These are phyloP conservation scores for Luperina testacea DNA, from an alignment of 2,888 invertebrate genomes.

Conservation along the genomic window DNA sequence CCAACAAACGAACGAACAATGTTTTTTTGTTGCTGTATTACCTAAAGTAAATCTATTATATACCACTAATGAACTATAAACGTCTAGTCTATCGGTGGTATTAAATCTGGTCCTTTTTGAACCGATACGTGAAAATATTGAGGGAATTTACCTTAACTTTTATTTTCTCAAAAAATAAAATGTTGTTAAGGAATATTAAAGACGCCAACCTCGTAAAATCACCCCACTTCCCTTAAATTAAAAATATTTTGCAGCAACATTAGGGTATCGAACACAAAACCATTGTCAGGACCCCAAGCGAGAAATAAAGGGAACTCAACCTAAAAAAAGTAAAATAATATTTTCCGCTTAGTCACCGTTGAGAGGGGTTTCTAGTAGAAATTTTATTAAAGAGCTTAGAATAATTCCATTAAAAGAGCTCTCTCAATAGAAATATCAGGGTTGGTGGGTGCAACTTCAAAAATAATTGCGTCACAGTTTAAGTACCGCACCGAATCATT, in stretches of 20 bases:
- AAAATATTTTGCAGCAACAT: conserved; percentile 37
- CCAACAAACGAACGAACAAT: too few species aligned
- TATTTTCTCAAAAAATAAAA: neutral
- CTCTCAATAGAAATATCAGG: conserved; percentile 36
- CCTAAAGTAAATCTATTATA: neutral
- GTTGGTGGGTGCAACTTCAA: conserved; percentile 15
- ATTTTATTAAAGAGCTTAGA: conserved; percentile 48
- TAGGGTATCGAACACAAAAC: conserved; percentile 41
- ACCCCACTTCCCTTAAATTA: conserved; percentile 30
- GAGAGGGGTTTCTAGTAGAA: conserved; percentile 26
- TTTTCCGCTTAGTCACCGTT: conserved; percentile 49
- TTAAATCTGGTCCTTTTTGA: neutral
- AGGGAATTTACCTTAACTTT: neutral
- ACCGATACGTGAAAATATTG: neutral
- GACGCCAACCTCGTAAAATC: conserved; percentile 14
- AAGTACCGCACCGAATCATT: conserved; percentile 20
- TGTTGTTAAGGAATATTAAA: conserved; percentile 10
- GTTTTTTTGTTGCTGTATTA: neutral
- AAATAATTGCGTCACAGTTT: conserved; percentile 24
- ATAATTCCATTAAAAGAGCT: conserved; percentile 48
- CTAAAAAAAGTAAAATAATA: conserved; percentile 45
- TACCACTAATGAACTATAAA: neutral
- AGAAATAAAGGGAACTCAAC: conserved; percentile 36
- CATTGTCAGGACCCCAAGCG: conserved; percentile 35
- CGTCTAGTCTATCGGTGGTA: too few species aligned